These are phyloP conservation scores for Cotesia vestalis DNA, from an alignment of 1,140 invertebrate species.

Conservation along the genomic window DNA sequence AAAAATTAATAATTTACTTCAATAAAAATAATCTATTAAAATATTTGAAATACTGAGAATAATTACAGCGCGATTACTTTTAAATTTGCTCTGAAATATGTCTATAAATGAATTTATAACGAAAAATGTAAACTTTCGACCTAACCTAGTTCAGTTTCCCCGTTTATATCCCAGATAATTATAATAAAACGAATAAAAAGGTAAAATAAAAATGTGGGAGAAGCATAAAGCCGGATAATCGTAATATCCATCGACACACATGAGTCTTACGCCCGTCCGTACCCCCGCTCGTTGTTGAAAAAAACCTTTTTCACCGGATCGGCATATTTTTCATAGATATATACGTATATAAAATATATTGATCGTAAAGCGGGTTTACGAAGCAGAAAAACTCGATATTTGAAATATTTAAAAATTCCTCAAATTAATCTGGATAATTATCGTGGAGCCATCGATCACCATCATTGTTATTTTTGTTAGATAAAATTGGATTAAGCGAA, in stretches of 20 bases:
- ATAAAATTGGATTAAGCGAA: neutral
- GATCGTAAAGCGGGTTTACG: slow-evolving; percentile 33
- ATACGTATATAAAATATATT: slow-evolving; percentile 33
- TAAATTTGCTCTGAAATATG: too few relatives aligned
- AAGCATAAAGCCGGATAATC: slow-evolving; percentile 33
- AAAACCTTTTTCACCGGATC: slow-evolving; percentile 15
- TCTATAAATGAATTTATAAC: too few relatives aligned
- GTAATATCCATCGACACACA: slow-evolving; percentile 38
- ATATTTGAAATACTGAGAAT: too few relatives aligned
- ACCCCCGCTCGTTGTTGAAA: slow-evolving; percentile 23
- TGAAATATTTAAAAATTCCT: too few relatives aligned
- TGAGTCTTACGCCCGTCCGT: slow-evolving; percentile 5
- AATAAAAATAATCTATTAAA: too few relatives aligned
- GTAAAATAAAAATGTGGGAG: slow-evolving; percentile 15
- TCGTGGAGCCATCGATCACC: neutral
- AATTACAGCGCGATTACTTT: too few relatives aligned
- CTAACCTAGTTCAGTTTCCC: neutral
- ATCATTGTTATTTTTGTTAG: too few relatives aligned
- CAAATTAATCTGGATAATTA: too few relatives aligned
- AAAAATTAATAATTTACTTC: too few relatives aligned
- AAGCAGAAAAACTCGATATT: slow-evolving; percentile 23
- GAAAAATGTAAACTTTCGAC: too few relatives aligned
- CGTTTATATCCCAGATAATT: slow-evolving; percentile 20
- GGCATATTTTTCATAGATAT: slow-evolving; percentile 2
- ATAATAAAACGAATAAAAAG: slow-evolving; percentile 16